phyloP scores from a whole-genome alignment of 1,140 invertebrate genomes.

The Temnothorax longispinosus region DNA sequence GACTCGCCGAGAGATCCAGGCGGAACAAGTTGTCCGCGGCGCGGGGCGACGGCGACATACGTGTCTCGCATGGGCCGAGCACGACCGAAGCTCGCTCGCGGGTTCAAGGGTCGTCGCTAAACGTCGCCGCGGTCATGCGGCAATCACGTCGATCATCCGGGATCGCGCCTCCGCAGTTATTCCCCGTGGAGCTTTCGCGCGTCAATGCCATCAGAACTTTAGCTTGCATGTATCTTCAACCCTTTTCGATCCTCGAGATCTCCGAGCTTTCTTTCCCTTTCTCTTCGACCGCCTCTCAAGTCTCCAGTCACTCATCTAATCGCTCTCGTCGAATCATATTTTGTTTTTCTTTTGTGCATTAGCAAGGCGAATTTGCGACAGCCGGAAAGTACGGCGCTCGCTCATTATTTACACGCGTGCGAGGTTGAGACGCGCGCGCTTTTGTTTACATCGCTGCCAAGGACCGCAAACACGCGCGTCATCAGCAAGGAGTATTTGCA shows the following conservation, averaged over 20 bases:
- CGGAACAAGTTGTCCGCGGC: neutral
- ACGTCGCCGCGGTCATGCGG: neutral
- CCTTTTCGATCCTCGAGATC: neutral
- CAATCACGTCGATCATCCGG: neutral
- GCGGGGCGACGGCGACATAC: neutral
- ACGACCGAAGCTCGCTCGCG: conserved; percentile 36
- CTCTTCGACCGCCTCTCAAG: neutral
- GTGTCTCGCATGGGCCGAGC: conserved; percentile 67
- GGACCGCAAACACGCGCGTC: too few relatives aligned
- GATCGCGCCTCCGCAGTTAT: too few relatives aligned
- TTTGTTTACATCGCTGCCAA: too few relatives aligned
- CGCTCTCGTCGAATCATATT: neutral
- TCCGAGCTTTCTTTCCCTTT: neutral
- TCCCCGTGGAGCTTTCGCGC: neutral
- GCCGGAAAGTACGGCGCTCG: neutral
- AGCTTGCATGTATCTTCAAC: neutral
- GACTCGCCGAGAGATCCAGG: neutral
- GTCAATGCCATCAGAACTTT: neutral
- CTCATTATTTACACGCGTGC: too few relatives aligned
- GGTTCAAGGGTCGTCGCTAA: conserved; percentile 79
- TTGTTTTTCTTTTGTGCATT: neutral
- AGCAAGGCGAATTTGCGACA: neutral
- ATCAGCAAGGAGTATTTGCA: too few relatives aligned
- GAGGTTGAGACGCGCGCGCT: too few relatives aligned
- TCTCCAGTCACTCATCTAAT: neutral